Base-by-base conservation (phyloP, 2,113 vertebrate genomes). In the Stigmatopora argus region DNA sequence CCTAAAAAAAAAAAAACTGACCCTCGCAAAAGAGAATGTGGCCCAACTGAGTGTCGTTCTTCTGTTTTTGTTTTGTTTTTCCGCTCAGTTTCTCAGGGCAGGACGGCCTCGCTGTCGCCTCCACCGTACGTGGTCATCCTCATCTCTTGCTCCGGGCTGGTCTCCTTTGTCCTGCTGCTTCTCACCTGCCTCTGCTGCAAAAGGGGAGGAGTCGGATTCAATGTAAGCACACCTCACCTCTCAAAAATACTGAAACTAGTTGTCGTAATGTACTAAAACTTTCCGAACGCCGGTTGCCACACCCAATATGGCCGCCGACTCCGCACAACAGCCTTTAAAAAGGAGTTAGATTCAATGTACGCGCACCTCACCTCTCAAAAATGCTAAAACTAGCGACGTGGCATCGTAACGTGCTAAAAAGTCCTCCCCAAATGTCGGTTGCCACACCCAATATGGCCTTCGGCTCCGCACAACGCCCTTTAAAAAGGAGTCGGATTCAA, bases 151-250 rank as follows among this genome's bases (percentile, higher is more conserved):
- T 95, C 94, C 0, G 94, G 94, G 69, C 90, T 96, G 14, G 88
- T 96, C 81, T 94, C 94, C 69, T 95, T 96, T 81, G 90, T 96
- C 78, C 92, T 96, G 68, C 90, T 96, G 73, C 94, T 96, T 75
- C 92, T 96, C 84, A 94, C 94, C 90, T 96, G 94, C 74, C 90
- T 96, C 70, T 96, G 94, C 88, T 96, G 94, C 85, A 96, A 95
- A 85, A 90, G 90, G 70, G 94, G 92, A 47, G 92, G 93, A 83
- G 93, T 96, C 49, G 93, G 94, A 70, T 96, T 96, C 88, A 95
- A 95, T 90, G 94, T 96, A 89, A 95, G 92, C 86, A 84, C 78
- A 79, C 83, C 80, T 83, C 68, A 83, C 78, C 84, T 79, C 75
- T 71, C 74, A 17, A 13, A 46, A 12, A 46, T 46, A 4, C 9